Conservation (phyloP, 2,113 vertebrate genomes). For the Callipepla squamata region DNA sequence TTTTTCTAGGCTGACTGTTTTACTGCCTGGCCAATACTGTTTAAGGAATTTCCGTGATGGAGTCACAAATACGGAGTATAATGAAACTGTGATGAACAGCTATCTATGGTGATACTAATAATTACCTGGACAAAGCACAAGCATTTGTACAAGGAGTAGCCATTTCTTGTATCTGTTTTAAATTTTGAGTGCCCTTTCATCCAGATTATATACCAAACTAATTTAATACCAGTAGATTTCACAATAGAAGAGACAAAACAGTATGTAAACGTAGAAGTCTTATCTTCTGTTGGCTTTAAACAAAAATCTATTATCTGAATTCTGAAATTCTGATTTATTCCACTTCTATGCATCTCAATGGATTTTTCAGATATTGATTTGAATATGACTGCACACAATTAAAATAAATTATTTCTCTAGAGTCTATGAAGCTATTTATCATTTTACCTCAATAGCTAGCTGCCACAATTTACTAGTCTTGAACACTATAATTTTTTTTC, state of each 20-base stretch:
- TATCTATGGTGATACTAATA: neutral
- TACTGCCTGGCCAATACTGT: neutral
- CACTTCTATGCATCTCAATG: conserved; percentile 27
- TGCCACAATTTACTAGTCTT: conserved; percentile 25
- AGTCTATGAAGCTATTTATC: conserved; percentile 49
- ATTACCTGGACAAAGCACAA: neutral
- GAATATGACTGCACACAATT: conserved; percentile 64
- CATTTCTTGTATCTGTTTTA: neutral
- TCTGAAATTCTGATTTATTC: conserved; percentile 55
- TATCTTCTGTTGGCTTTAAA: conserved; percentile 41
- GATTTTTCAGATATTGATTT: conserved; percentile 56
- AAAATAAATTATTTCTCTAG: conserved; percentile 60
- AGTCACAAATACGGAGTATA: neutral
- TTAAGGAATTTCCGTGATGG: neutral
- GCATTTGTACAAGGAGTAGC: neutral
- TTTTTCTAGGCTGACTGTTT: neutral
- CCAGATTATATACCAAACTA: neutral
- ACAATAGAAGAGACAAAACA: neutral
- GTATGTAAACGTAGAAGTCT: conserved; percentile 7
- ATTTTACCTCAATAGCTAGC: conserved; percentile 40
- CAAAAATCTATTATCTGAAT: conserved; percentile 18
- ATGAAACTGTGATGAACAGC: neutral
- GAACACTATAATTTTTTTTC: neutral
- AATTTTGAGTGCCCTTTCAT: conserved; percentile 12
- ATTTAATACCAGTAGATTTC: conserved; percentile 9